These are phyloP conservation scores for Nymphalis urticae DNA, from an alignment of 2,888 invertebrate genomes.

Conservation along the genomic window DNA sequence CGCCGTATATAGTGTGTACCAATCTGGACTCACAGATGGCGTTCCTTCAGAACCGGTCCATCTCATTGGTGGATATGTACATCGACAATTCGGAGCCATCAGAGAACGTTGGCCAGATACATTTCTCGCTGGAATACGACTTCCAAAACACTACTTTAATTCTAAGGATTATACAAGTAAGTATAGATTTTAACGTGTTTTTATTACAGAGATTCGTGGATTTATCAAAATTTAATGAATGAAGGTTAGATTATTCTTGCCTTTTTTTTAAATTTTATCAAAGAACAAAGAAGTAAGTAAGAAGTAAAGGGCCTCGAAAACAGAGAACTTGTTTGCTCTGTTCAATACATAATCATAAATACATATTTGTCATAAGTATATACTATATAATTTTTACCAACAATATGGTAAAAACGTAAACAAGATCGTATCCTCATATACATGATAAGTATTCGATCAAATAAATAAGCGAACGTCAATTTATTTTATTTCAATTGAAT, in stretches of 20 bases:
- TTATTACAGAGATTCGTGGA: not conserved
- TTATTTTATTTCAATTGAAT: constrained; percentile 1
- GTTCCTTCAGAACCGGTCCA: constrained; percentile 93
- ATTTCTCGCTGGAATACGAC: constrained; percentile 96
- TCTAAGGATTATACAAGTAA: constrained; percentile 93
- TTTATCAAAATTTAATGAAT: too few relatives aligned
- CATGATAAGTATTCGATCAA: constrained; percentile 6
- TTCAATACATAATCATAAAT: too few relatives aligned
- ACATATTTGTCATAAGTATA: too few relatives aligned
- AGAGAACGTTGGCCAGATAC: constrained; percentile 96
- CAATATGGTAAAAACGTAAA: not conserved
- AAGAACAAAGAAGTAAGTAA: too few relatives aligned
- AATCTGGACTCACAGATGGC: constrained; percentile 79
- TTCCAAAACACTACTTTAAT: constrained; percentile 96
- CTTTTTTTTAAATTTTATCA: too few relatives aligned
- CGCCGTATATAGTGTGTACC: constrained; percentile 56
- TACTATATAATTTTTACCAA: not conserved
- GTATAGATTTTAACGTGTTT: not conserved
- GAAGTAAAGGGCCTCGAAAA: too few relatives aligned
- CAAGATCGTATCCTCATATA: not conserved
- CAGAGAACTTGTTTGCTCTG: too few relatives aligned
- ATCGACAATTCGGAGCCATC: constrained; percentile 96
- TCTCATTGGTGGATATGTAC: constrained; percentile 96
- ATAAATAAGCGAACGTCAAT: not conserved
- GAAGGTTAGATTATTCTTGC: too few relatives aligned